phyloP scores from a whole-genome alignment of 2,888 invertebrate genomes.

The Mantis religiosa region DNA sequence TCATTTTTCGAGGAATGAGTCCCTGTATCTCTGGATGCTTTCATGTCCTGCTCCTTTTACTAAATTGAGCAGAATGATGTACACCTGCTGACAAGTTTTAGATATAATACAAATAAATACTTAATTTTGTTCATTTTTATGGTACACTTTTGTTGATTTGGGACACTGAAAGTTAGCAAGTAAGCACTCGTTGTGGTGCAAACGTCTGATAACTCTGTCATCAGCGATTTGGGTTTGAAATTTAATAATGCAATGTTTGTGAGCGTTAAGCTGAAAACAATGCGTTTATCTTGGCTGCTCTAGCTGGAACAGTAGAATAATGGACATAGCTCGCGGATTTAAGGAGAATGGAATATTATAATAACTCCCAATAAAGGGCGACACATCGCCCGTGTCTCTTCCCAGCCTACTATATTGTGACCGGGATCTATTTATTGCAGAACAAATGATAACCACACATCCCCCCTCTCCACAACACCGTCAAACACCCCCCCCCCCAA shows the following conservation, averaged over 20 bases:
- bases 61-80: no score
- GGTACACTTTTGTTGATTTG: no score
- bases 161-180: no score
- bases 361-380: constrained; percentile 9
- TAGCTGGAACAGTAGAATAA: neutral
- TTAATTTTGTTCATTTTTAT: no score
- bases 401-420: neutral
- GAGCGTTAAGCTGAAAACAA: neutral
- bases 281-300: neutral
- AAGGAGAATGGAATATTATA: constrained; percentile 5
- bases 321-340: neutral
- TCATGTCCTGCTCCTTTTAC: no score
- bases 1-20: no score
- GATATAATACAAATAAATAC: no score
- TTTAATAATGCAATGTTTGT: neutral
- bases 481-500: neutral
- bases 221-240: neutral
- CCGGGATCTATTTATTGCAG: constrained; percentile 5
- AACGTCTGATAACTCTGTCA: neutral
- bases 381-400: neutral
- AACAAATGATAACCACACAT: constrained; percentile 14
- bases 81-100: no score
- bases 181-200: neutral
- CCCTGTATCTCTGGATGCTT: no score
- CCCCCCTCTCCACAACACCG: neutral